Percentiles rank a stretch among this genome's conserved stretches.
Evolutionary conservation across 2,113 vertebrate species (phyloP).

Genomic region (Colinus virginianus): DNA sequence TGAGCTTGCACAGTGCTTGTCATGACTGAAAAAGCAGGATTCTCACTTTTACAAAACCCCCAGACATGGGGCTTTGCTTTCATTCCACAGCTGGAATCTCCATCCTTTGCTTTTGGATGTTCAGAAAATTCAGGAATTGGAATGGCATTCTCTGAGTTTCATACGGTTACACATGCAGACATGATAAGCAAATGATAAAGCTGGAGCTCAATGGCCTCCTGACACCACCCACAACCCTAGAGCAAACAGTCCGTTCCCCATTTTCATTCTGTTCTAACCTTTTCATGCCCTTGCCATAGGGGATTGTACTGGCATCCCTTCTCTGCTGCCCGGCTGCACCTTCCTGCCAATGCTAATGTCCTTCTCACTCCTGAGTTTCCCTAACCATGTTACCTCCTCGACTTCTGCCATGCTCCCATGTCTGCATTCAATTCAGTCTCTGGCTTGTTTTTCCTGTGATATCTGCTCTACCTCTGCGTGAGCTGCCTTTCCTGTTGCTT

Average conservation of each 20-base stretch:
- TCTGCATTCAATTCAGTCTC: neutral
- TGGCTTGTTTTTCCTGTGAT: neutral
- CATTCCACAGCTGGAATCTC: neutral
- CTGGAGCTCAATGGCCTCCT: neutral
- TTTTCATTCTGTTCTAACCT: neutral
- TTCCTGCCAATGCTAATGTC: neutral
- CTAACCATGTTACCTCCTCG: neutral
- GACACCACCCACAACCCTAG: neutral
- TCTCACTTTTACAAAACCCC: neutral
- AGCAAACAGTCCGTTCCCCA: neutral
- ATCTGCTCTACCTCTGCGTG: rapidly evolving
- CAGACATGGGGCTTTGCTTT: neutral
- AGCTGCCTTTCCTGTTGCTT: neutral
- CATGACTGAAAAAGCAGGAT: neutral
- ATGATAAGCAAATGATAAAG: neutral
- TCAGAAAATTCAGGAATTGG: neutral
- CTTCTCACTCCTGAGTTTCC: neutral
- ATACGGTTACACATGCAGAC: neutral
- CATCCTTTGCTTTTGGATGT: neutral
- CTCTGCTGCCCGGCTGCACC: neutral
- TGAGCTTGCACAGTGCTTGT: neutral
- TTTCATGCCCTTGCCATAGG: neutral
- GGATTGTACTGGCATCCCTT: neutral
- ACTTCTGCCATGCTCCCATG: neutral
- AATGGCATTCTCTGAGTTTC: neutral